phyloP scores from a whole-genome alignment of 1,140 invertebrate genomes.

The Drosophila funebris region DNA sequence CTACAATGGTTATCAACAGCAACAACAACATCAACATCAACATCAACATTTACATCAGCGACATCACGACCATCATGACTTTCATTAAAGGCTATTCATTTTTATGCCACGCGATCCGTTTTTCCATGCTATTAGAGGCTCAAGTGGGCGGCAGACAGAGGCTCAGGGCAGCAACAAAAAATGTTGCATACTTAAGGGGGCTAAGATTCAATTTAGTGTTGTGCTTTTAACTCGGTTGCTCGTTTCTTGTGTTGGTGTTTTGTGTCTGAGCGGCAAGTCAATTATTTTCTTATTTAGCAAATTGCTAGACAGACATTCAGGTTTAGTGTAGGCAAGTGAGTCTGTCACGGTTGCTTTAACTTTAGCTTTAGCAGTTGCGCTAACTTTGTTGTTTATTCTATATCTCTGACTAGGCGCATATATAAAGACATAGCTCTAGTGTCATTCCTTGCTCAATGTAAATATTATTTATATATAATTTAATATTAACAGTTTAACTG shows the following conservation, averaged over 20 bases:
- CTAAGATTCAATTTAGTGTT: conserved; percentile 61
- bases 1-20: conserved; percentile 60
- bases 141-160: conserved; percentile 36
- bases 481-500: no score
- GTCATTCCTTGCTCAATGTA: conserved; percentile 34
- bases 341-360: neutral
- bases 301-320: conserved; percentile 76
- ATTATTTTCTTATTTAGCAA: conserved; percentile 80
- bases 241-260: neutral
- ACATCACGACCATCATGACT: conserved; percentile 32
- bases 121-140: conserved; percentile 62
- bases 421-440: conserved; percentile 20
- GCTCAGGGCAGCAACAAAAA: conserved; percentile 30
- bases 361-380: conserved; percentile 5
- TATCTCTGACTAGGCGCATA: conserved; percentile 5
- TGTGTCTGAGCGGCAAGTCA: conserved; percentile 54
- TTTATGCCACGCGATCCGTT: conserved; percentile 66
- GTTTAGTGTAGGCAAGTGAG: conserved; percentile 66
- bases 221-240: conserved; percentile 45
- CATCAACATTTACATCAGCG: conserved; percentile 7
- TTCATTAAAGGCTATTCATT: conserved; percentile 68
- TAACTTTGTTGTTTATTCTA: conserved; percentile 4
- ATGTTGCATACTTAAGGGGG: conserved; percentile 66
- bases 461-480: no score
- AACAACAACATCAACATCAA: conserved; percentile 10